Percentiles rank a stretch among this genome's conserved stretches.
phyloP scores from a whole-genome alignment of 2,113 vertebrate genomes.

The Centrocercus urophasianus region DNA sequence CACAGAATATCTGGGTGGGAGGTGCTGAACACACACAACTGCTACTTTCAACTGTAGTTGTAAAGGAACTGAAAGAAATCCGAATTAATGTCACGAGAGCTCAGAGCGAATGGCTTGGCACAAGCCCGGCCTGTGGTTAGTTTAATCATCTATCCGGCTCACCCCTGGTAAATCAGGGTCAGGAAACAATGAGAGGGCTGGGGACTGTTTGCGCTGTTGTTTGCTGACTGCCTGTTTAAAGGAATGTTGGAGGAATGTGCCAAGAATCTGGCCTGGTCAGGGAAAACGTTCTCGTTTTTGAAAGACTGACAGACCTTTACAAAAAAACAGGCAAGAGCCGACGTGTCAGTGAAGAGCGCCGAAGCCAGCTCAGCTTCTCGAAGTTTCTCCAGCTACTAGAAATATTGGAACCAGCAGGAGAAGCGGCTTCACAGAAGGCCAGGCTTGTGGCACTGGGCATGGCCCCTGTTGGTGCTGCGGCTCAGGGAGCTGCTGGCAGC shows the following conservation, averaged over 20 bases:
- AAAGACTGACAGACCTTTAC: not conserved
- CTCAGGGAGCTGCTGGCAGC: not conserved
- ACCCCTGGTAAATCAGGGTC: constrained; percentile 42
- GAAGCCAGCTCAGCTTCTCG: not conserved
- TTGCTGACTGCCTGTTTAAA: constrained; percentile 59
- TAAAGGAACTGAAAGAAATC: not conserved
- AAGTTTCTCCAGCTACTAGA: not conserved
- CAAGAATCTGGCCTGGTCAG: constrained; percentile 53
- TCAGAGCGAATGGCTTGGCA: constrained; percentile 25
- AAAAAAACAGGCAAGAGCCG: not conserved
- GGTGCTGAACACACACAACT: not conserved
- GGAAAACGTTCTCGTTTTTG: constrained; percentile 2
- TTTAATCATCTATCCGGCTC: constrained; percentile 42
- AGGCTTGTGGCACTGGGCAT: not conserved
- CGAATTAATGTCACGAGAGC: not conserved
- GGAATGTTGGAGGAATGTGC: constrained; percentile 61
- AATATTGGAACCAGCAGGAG: not conserved
- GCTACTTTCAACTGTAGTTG: not conserved
- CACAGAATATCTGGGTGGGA: not conserved
- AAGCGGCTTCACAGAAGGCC: not conserved
- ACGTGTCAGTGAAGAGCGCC: rapidly evolving
- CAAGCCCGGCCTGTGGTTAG: constrained; percentile 7
- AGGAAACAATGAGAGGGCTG: constrained; percentile 59
- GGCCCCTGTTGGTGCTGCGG: not conserved
- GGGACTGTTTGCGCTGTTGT: constrained; percentile 46